Evolutionary conservation across 2,113 vertebrate species (phyloP), one percentile per base, ranked within the genome.

Genomic region (Reinhardtius hippoglossoides): DNA sequence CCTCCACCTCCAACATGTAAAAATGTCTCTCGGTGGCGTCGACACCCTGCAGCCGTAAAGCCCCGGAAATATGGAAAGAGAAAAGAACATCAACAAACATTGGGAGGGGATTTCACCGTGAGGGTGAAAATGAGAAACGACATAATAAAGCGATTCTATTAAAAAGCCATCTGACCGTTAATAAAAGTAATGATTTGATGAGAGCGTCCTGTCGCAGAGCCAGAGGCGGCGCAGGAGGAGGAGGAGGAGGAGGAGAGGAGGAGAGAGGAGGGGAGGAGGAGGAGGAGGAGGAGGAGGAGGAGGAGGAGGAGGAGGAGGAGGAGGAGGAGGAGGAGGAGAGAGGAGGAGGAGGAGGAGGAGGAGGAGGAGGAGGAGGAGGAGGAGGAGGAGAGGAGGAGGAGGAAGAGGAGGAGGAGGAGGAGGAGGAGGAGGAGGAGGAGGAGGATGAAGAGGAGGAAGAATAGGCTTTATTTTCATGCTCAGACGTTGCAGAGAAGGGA

Each of bases 141-240:
- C 91, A 89, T 89, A 92, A 93, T 94, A 91, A 93, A 94, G 87
- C 37, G 87, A 89, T 93, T 94, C 93, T 93, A 94, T 94, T 94
- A 94, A 94, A 94, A 94, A 94, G 73, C 89, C 92, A 94, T 94
- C 91, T 92, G 92, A 94, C 91, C 91, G 88, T 94, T 94, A 94
- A 94, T 94, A 94, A 93, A 93, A 93, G 91, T 92, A 92, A 93
- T 93, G 91, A 92, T 93, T 93, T 94, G 92, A 94, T 84, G 90
- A 91, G 88, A 81, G 70, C 67, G 76, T 87, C 81, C 87, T 67
- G 64, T 62, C 72, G 63, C 65, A 74, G 67, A 86, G 88, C 90
- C 88, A 77, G 79, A 82, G 90, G 91, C 81, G 60, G 68, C 23
- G 3, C 9, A 46, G 35, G 9, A 37, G 9, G 35, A 37, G 35